A percentile compares a stretch with the other conserved stretches of the same genome.
Evolutionary conservation across 2,113 vertebrate genomes (phyloP).

Genomic region (Ursus arctos): DNA sequence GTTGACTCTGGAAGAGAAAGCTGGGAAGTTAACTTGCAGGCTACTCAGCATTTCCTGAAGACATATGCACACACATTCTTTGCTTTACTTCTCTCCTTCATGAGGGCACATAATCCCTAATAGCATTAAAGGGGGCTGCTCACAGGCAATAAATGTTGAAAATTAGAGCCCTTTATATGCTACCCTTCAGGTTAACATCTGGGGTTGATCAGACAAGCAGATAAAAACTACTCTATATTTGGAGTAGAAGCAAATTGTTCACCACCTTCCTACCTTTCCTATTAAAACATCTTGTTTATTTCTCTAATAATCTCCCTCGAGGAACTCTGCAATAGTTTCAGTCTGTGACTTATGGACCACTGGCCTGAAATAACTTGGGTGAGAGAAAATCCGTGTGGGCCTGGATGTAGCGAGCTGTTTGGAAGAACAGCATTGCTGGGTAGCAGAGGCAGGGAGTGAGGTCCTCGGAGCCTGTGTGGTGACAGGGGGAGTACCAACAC

Average conservation of each 20-base stretch:
- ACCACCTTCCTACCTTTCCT: background rate
- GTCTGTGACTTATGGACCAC: background rate
- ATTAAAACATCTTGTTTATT: slow-evolving; percentile 16
- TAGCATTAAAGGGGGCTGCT: background rate
- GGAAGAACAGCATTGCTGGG: background rate
- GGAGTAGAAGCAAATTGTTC: background rate
- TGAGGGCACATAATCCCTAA: background rate
- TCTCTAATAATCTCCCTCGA: background rate
- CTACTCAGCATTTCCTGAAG: background rate
- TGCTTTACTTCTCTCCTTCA: background rate
- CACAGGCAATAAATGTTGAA: rapidly evolving
- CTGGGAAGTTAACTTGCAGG: slow-evolving; percentile 4
- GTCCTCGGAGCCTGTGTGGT: background rate
- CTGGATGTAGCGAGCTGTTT: background rate
- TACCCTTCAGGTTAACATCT: slow-evolving; percentile 1
- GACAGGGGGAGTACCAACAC: too few species aligned
- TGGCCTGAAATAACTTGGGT: slow-evolving; percentile 28
- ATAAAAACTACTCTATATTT: slow-evolving; percentile 7
- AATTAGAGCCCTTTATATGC: background rate
- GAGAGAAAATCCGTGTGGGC: background rate
- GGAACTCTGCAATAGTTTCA: background rate
- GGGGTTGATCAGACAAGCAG: background rate
- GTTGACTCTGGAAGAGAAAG: background rate
- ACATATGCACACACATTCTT: background rate
- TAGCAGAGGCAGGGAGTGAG: background rate